Evolutionary conservation across 1,140 invertebrate genomes (phyloP).

Genomic region (roundworm (Caenorhabditis elegans)): DNA sequence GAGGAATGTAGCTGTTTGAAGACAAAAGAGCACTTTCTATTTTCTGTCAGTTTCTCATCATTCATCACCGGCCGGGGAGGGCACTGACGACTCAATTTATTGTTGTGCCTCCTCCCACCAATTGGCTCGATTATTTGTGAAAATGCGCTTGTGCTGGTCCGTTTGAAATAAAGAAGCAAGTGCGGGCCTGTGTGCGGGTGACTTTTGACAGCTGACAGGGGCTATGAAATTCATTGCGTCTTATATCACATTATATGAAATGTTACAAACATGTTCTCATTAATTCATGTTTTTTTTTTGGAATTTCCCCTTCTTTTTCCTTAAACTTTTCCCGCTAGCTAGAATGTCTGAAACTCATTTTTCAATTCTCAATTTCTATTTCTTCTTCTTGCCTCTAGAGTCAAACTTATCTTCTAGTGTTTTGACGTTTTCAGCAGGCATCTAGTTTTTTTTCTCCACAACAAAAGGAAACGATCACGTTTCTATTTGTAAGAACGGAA

Average conservation of each 20-base stretch:
- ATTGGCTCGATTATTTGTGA: not conserved
- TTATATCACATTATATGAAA: conserved; percentile 17
- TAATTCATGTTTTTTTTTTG: not conserved
- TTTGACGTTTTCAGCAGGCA: not conserved
- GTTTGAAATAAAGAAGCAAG: not conserved
- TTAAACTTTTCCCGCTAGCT: not conserved
- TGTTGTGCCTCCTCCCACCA: not conserved
- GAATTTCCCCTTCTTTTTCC: not conserved
- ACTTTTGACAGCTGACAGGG: conserved; percentile 26
- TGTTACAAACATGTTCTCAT: not conserved
- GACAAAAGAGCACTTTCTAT: conserved; percentile 2
- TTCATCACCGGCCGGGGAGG: not conserved
- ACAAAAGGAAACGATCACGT: not conserved
- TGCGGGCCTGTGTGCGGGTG: not conserved
- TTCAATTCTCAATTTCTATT: not conserved
- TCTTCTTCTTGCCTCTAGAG: not conserved
- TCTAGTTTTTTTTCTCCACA: not conserved
- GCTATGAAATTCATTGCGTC: conserved; percentile 11
- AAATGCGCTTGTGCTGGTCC: not conserved
- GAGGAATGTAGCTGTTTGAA: no score
- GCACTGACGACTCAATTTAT: not conserved
- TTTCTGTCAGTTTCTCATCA: conserved; percentile 15
- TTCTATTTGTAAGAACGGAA: not conserved
- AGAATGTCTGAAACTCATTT: not conserved
- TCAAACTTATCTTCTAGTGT: not conserved